Evolutionary conservation across 2,797 vertebrate genomes (phyloP).

Genomic region (Carcharodon carcharias): DNA sequence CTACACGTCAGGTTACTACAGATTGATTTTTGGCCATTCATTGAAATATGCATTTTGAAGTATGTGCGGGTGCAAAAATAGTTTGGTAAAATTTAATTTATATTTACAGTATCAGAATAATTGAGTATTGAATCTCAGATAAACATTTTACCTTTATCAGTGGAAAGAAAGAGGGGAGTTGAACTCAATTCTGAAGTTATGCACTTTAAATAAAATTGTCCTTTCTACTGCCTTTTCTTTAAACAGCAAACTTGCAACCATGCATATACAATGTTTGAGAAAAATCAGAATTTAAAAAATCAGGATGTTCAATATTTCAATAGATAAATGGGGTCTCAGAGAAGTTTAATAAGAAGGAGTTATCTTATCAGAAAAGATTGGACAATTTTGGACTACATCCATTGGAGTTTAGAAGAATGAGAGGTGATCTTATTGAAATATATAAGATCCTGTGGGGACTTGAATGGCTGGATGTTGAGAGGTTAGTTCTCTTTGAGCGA

Average conservation of each 20-base stretch:
- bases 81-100: background rate
- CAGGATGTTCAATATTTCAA: background rate
- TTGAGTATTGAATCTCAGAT: background rate
- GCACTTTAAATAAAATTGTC: background rate
- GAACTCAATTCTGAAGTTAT: background rate
- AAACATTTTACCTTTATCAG: background rate
- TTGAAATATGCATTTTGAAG: background rate
- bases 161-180: background rate
- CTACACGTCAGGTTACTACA: too few relatives aligned
- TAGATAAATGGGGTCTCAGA: background rate
- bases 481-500: too few relatives aligned
- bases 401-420: too few relatives aligned
- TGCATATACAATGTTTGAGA: background rate
- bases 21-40: background rate
- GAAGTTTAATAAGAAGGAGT: too few relatives aligned
- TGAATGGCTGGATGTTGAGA: too few relatives aligned
- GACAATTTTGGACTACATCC: too few relatives aligned
- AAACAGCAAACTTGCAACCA: background rate
- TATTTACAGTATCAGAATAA: background rate
- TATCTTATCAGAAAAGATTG: too few relatives aligned
- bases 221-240: background rate
- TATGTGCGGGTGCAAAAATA: background rate
- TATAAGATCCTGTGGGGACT: too few relatives aligned
- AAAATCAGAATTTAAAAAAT: background rate
- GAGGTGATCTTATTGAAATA: too few relatives aligned